Conservation (phyloP, 2,113 vertebrate genomes). For the Peromyscus polionotus region DNA sequence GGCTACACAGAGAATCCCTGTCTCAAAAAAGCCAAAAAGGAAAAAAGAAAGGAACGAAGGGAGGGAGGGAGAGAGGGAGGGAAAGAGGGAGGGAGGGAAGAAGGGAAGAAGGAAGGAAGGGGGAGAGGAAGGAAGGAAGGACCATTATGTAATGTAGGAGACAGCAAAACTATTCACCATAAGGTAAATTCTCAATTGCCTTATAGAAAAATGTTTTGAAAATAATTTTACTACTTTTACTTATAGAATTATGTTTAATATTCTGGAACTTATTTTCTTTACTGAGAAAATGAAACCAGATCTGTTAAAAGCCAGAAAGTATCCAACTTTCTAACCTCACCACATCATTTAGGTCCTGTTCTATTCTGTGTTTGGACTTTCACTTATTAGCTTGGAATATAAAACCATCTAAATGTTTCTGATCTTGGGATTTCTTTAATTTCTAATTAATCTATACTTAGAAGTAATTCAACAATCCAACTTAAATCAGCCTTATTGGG, state of each 20-base stretch:
- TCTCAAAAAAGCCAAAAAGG: neutral
- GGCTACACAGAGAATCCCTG: neutral
- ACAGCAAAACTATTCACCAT: slow-evolving; percentile 20
- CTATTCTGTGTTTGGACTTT: neutral
- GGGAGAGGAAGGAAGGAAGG: rapidly evolving
- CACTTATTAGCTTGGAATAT: neutral
- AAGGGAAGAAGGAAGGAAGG: too few relatives aligned
- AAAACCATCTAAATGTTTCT: neutral
- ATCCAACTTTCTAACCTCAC: neutral
- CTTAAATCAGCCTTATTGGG: slow-evolving; percentile 22
- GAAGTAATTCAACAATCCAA: slow-evolving; percentile 36
- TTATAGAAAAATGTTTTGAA: slow-evolving; percentile 48
- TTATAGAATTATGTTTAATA: slow-evolving; percentile 20
- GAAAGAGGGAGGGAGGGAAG: rapidly evolving
- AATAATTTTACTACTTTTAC: slow-evolving; percentile 55
- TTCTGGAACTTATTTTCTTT: slow-evolving; percentile 27
- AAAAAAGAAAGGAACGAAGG: rapidly evolving
- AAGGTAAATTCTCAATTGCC: slow-evolving; percentile 5
- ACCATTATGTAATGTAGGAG: neutral
- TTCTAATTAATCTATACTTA: slow-evolving; percentile 31
- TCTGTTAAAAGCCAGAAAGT: neutral
- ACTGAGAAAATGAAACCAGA: slow-evolving; percentile 18
- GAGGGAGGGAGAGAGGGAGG: too few relatives aligned
- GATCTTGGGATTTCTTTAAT: neutral
- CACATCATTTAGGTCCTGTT: neutral